Percentiles rank a stretch among this genome's conserved stretches.
Conservation (phyloP, 2,113 vertebrate species). For the Oenanthe melanoleuca region DNA sequence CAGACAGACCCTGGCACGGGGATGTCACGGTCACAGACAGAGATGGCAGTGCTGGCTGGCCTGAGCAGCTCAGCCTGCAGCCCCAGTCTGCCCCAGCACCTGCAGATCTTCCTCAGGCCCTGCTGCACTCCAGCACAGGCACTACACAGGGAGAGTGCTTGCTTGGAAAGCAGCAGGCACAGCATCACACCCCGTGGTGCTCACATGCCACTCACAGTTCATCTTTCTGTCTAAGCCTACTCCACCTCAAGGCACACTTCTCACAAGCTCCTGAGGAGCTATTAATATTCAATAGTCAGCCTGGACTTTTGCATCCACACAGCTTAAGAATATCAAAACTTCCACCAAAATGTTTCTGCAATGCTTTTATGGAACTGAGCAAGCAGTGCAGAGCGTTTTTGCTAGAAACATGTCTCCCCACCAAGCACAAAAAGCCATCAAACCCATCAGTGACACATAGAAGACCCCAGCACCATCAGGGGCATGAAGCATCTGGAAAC, state of each 20-base stretch:
- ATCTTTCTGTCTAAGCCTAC: neutral
- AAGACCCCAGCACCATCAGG: neutral
- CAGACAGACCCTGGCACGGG: neutral
- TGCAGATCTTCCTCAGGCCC: neutral
- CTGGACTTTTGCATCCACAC: rapidly evolving
- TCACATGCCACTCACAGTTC: neutral
- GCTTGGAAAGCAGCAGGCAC: rapidly evolving
- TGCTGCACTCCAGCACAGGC: rapidly evolving
- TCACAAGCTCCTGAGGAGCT: neutral
- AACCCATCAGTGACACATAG: neutral
- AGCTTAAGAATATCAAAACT: neutral
- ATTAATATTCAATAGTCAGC: neutral
- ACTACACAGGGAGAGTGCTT: rapidly evolving
- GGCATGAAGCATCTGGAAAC: neutral
- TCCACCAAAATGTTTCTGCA: neutral
- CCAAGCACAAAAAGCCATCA: neutral
- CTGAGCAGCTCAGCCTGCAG: rapidly evolving
- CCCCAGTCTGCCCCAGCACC: neutral
- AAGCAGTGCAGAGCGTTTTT: neutral
- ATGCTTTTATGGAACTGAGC: neutral
- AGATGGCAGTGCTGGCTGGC: neutral
- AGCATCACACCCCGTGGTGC: rapidly evolving
- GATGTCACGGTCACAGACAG: neutral
- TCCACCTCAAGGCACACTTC: neutral
- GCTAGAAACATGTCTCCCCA: neutral